Conservation (phyloP, 2,113 vertebrate genomes). For the Callocephalon fimbriatum region DNA sequence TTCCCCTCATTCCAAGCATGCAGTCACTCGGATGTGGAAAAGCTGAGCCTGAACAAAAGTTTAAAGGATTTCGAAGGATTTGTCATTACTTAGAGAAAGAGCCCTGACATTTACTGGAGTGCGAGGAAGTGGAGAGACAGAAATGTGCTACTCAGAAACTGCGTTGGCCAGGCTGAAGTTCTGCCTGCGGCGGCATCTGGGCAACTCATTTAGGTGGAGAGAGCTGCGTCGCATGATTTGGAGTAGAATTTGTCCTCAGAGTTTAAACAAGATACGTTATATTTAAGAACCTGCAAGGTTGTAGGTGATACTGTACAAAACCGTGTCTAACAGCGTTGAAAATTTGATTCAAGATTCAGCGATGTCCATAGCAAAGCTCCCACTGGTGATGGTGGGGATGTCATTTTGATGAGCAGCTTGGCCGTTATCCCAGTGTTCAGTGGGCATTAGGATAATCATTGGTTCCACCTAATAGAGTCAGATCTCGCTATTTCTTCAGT, state of each 20-base stretch:
- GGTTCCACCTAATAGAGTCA: background rate
- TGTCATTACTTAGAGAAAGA: background rate
- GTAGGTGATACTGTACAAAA: background rate
- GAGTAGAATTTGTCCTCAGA: background rate
- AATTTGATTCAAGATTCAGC: background rate
- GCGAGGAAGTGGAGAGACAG: background rate
- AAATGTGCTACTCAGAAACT: background rate
- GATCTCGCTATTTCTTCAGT: background rate
- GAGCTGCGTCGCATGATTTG: background rate
- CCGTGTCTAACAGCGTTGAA: accelerated
- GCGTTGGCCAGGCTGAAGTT: background rate
- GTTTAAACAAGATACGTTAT: background rate
- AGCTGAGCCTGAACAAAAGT: background rate
- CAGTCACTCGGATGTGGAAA: background rate
- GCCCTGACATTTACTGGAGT: background rate
- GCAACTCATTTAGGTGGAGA: background rate
- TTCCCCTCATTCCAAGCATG: background rate
- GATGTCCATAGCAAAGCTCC: background rate
- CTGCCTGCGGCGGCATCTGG: background rate
- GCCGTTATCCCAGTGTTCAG: background rate
- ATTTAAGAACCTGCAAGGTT: background rate
- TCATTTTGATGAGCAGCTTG: background rate
- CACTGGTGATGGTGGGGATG: background rate
- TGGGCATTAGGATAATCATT: background rate
- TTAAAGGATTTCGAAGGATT: background rate